phyloP scores from a whole-genome alignment of 2,113 vertebrate genomes.

The Pteruthius melanotis region DNA sequence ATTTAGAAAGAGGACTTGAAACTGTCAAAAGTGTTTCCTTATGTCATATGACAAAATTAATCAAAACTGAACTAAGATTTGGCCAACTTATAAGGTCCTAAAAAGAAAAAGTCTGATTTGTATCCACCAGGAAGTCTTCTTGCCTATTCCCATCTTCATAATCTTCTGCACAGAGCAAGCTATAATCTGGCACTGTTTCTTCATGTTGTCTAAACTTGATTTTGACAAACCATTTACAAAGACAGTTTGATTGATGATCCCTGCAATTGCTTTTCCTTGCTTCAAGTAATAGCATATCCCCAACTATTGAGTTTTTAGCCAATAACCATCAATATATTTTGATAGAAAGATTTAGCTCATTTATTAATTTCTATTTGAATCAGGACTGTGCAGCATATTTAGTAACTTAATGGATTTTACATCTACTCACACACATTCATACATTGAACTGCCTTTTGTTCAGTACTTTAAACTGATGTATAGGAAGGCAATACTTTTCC shows the following conservation, averaged over 20 bases:
- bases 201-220: neutral
- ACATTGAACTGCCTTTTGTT: neutral
- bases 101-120: neutral
- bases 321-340: neutral
- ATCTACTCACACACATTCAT: neutral
- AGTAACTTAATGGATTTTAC: slow-evolving; percentile 15
- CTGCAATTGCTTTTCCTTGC: neutral
- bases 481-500: neutral
- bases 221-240: neutral
- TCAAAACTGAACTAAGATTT: neutral
- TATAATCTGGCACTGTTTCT: neutral
- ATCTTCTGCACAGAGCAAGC: neutral
- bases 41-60: neutral
- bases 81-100: neutral
- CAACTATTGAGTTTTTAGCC: neutral
- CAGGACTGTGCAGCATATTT: neutral
- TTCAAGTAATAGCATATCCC: neutral
- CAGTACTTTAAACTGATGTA: neutral
- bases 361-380: slow-evolving; percentile 11
- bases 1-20: neutral
- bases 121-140: neutral
- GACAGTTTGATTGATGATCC: neutral
- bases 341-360: neutral
- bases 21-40: neutral
- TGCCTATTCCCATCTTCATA: neutral